Base-by-base conservation (phyloP, 2,797 vertebrate species). In the Semaprochilodus insignis region DNA sequence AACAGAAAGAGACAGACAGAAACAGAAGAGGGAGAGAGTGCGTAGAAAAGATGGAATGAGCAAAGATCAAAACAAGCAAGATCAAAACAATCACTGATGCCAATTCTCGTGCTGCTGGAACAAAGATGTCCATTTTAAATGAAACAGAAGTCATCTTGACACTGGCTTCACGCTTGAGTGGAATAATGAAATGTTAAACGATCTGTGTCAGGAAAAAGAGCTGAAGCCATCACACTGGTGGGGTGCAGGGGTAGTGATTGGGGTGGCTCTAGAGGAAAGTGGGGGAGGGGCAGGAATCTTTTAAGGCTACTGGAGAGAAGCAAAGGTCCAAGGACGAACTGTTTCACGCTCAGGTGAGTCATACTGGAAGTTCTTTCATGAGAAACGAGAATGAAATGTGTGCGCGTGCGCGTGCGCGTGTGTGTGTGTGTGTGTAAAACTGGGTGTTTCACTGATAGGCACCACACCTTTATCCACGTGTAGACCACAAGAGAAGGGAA, bases 151-250 rank as follows among this genome's bases (percentile, higher is more conserved):
- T 80, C 81, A 73, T 83, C 78, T 74, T 40, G 78, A 84, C 86
- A 81, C 67, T 40, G 40, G 57, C 34, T 79, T 72, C 81, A 63
- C 69, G 82, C 82, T 80, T 76, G 83, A 71, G 63, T 84, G 86
- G 78, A 62, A 52, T 88, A 86, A 88, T 89, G 81, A 86, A 88
- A 90, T 88, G 87, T 87, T 88, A 88, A 90, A 90, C 70, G 84
- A 88, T 86, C 62, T 88, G 87, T 87, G 83, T 80, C 85, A 82
- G 70, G 83, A 51, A 69, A 78, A 81, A 71, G 67, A 75, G 78
- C 59, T 86, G 83, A 86, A 80, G 69, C 82, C 79, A 80, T 74
- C 78, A 82, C 72, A 73, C 76, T 70, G 57, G 80, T 25, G 63
- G 23, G 40, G 55, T 57, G 77, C 69, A 59, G 19, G 21, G 48